Conservation (phyloP, 92 coral and sea anemone species). For the Bergia puertoricense region DNA sequence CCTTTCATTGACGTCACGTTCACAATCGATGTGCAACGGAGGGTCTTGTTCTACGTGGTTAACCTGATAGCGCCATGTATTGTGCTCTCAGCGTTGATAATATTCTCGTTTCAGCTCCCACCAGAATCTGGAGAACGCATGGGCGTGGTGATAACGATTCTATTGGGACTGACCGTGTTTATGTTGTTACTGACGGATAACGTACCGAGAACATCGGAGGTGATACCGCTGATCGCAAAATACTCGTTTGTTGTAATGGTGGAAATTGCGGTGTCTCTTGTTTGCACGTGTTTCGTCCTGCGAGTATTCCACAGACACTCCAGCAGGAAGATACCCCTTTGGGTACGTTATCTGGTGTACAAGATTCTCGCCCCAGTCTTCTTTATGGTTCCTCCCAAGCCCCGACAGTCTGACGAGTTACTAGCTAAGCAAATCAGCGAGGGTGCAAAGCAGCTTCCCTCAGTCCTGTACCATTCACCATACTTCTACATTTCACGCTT, state of each 20-base stretch:
- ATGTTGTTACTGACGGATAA: constrained; percentile 94
- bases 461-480: constrained; percentile 46
- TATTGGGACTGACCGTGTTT: constrained; percentile 92
- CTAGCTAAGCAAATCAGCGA: constrained; percentile 54
- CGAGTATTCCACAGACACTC: constrained; percentile 90
- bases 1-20: constrained; percentile 91
- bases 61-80: constrained; percentile 93
- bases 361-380: constrained; percentile 88
- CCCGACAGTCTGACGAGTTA: constrained; percentile 55
- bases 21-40: constrained; percentile 76
- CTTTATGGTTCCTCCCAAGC: constrained; percentile 79
- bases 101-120: constrained; percentile 91
- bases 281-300: constrained; percentile 82
- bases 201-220: constrained; percentile 94
- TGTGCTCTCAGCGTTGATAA: constrained; percentile 81
- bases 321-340: constrained; percentile 78
- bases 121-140: constrained; percentile 99
- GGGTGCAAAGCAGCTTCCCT: constrained; percentile 22
- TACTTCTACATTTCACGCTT: constrained; percentile 57
- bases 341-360: constrained; percentile 87
- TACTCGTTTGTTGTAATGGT: constrained; percentile 89
- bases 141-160: constrained; percentile 89
- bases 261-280: constrained; percentile 75
- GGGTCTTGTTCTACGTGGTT: constrained; percentile 88
- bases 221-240: constrained; percentile 93